Percentiles rank a stretch among this genome's conserved stretches.
phyloP scores from a whole-genome alignment of 1,140 invertebrate genomes.

The Rhopalosiphum padi region DNA sequence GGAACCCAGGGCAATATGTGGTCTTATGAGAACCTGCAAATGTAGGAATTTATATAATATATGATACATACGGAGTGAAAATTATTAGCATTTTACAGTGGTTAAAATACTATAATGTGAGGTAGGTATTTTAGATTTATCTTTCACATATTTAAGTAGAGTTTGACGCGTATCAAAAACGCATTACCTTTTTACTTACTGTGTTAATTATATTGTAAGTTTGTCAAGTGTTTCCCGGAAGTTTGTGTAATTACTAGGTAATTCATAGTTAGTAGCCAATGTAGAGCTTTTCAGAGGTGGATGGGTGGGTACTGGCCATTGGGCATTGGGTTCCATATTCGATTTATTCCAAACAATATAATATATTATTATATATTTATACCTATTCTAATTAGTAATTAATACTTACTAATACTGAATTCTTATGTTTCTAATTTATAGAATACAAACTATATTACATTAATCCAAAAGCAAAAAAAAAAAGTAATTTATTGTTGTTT shows the following conservation, averaged over 20 bases:
- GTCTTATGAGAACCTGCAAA: no score
- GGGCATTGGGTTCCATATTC: background rate
- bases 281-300: background rate
- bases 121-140: background rate
- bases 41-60: no score
- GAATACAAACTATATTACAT: background rate
- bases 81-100: no score
- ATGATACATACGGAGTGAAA: no score
- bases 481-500: background rate
- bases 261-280: background rate
- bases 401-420: background rate
- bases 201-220: background rate
- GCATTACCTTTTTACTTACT: background rate
- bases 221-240: background rate
- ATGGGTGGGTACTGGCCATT: no score
- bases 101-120: background rate
- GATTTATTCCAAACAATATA: background rate
- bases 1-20: no score
- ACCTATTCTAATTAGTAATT: background rate
- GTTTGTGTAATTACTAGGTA: background rate
- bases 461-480: background rate
- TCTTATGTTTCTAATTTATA: background rate
- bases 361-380: background rate
- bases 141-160: background rate
- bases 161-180: background rate